Evolutionary conservation across 1,140 invertebrate species (phyloP).

Genomic region (Hylaeus volcanicus): DNA sequence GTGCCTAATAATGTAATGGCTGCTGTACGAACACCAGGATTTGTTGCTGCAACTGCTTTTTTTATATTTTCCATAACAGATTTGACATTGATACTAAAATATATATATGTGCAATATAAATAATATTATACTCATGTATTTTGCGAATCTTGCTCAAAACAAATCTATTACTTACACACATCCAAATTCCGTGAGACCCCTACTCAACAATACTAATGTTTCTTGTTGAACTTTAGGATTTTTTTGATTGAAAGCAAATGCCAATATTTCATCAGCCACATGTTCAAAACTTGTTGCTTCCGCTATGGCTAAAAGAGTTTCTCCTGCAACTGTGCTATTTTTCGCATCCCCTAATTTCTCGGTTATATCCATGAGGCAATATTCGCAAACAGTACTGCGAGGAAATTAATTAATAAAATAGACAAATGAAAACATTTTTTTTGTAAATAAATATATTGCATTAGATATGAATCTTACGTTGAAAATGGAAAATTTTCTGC

Average conservation of each 20-base stretch:
- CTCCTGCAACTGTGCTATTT: slow-evolving; percentile 86
- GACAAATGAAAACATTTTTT: not conserved
- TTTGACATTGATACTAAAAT: slow-evolving; percentile 88
- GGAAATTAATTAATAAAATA: slow-evolving; percentile 12
- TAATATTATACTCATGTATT: slow-evolving; percentile 7
- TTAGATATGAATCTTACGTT: slow-evolving; percentile 77
- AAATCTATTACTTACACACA: slow-evolving; percentile 82
- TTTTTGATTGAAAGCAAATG: slow-evolving; percentile 92
- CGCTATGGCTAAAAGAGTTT: slow-evolving; percentile 87
- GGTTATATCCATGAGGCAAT: slow-evolving; percentile 89
- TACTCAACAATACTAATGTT: slow-evolving; percentile 89
- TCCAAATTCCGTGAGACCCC: slow-evolving; percentile 92
- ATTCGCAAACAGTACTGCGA: slow-evolving; percentile 86
- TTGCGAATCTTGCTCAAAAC: slow-evolving; percentile 15
- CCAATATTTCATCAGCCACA: slow-evolving; percentile 86
- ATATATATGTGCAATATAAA: slow-evolving; percentile 52
- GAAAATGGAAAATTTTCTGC: slow-evolving; percentile 89
- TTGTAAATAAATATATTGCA: not conserved
- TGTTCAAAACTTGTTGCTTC: slow-evolving; percentile 90
- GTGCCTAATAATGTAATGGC: slow-evolving; percentile 86
- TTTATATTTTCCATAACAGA: slow-evolving; percentile 89
- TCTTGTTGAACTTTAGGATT: slow-evolving; percentile 96
- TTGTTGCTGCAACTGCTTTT: slow-evolving; percentile 91
- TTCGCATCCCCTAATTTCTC: slow-evolving; percentile 93
- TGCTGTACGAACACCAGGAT: slow-evolving; percentile 89